Conservation (phyloP, 64 coral and sea anemone species). For the Anthopleura sola region DNA sequence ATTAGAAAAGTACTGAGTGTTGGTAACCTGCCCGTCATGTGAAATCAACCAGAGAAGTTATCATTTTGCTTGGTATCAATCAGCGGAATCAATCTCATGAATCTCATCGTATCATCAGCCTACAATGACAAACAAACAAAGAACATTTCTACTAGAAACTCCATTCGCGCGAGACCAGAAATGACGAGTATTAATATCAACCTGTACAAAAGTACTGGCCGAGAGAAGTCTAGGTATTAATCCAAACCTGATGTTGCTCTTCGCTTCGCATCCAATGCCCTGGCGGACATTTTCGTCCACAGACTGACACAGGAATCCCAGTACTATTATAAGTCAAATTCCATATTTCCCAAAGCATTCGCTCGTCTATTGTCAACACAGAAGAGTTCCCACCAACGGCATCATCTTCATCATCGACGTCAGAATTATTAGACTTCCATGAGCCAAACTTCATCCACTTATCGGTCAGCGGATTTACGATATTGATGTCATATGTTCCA, state of each 20-base stretch:
- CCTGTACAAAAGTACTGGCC: too few relatives aligned
- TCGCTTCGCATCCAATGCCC: constrained; percentile 52
- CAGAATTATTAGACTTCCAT: constrained; percentile 68
- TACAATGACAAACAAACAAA: too few relatives aligned
- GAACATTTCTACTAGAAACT: too few relatives aligned
- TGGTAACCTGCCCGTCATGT: too few relatives aligned
- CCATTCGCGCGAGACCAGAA: too few relatives aligned
- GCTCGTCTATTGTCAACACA: neutral
- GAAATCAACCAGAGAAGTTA: too few relatives aligned
- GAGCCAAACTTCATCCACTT: constrained; percentile 57
- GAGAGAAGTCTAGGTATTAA: neutral
- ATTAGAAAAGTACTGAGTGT: too few relatives aligned
- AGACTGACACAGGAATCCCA: constrained; percentile 39
- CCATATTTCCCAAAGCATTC: constrained; percentile 37
- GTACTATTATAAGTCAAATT: constrained; percentile 22
- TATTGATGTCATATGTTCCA: constrained; percentile 72
- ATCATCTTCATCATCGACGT: constrained; percentile 9
- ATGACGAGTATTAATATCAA: too few relatives aligned
- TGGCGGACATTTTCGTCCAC: constrained; percentile 55
- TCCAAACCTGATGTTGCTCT: constrained; percentile 48
- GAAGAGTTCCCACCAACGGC: neutral
- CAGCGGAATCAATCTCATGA: neutral
- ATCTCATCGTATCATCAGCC: too few relatives aligned
- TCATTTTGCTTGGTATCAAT: too few relatives aligned
- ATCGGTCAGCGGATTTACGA: constrained; percentile 54